A percentile compares a stretch with the other conserved stretches of the same genome.
phyloP scores from a whole-genome alignment of 2,113 vertebrate species.

The Myxocyprinus asiaticus region DNA sequence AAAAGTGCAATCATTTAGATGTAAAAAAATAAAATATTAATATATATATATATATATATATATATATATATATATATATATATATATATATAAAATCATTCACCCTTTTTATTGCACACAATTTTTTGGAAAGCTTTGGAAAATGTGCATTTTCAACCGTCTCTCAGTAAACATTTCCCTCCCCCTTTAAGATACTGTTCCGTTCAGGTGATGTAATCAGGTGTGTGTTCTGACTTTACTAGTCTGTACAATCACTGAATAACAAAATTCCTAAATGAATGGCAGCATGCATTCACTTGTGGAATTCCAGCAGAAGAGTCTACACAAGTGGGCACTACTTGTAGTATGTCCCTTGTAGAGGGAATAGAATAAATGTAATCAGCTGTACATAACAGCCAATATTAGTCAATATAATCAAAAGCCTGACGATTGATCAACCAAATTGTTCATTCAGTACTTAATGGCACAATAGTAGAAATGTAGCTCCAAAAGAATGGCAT shows the following conservation, averaged over 20 bases:
- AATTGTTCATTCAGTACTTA: neutral
- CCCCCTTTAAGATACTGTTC: neutral
- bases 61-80: no score
- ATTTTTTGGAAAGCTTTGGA: no score
- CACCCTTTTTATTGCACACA: neutral
- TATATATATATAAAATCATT: conserved; percentile 1
- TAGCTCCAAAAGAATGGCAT: conserved; percentile 1
- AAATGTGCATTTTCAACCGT: neutral
- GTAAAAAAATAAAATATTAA: neutral
- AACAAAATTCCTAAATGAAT: no score
- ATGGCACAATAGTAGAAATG: conserved; percentile 29
- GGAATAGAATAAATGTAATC: neutral
- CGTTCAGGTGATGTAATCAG: no score
- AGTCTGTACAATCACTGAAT: no score
- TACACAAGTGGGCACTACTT: no score
- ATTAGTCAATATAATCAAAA: neutral
- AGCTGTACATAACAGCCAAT: conserved; percentile 3
- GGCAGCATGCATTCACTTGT: no score
- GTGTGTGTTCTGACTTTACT: no score
- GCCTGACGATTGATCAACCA: neutral
- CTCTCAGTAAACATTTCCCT: neutral
- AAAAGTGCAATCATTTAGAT: neutral
- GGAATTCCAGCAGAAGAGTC: no score
- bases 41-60: no score
- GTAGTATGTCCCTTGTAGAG: neutral